Conservation (phyloP, 2,797 vertebrate species). For the Carcharodon carcharias region DNA sequence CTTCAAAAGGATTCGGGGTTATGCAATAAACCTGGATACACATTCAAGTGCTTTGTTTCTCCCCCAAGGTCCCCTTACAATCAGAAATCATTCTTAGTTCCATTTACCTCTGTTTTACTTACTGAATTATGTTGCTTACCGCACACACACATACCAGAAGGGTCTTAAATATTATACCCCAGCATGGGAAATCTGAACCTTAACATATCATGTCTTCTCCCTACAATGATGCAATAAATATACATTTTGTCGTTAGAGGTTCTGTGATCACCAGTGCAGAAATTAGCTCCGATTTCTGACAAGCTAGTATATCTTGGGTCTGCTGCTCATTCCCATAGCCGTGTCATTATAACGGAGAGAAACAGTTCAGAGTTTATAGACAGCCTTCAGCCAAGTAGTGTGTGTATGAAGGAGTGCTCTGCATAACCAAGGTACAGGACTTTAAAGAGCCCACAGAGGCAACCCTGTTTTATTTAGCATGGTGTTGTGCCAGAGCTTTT, state of each 20-base stretch:
- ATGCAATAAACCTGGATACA: background rate
- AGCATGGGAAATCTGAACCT: background rate
- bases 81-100: background rate
- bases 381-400: background rate
- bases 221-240: constrained; percentile 19
- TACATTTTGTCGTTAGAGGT: background rate
- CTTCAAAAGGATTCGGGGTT: background rate
- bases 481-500: background rate
- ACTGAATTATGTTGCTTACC: background rate
- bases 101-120: background rate
- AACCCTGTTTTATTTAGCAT: background rate
- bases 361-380: background rate
- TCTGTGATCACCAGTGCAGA: constrained; percentile 4
- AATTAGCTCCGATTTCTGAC: constrained; percentile 27
- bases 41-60: background rate
- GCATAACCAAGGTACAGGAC: background rate
- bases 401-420: background rate
- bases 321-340: background rate
- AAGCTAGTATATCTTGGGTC: constrained; percentile 7
- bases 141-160: background rate
- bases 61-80: background rate
- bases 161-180: background rate
- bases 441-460: background rate
- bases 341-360: background rate
- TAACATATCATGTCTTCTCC: background rate